phyloP scores from a whole-genome alignment of 2,888 invertebrate genomes.

The Branchellion lobata region DNA sequence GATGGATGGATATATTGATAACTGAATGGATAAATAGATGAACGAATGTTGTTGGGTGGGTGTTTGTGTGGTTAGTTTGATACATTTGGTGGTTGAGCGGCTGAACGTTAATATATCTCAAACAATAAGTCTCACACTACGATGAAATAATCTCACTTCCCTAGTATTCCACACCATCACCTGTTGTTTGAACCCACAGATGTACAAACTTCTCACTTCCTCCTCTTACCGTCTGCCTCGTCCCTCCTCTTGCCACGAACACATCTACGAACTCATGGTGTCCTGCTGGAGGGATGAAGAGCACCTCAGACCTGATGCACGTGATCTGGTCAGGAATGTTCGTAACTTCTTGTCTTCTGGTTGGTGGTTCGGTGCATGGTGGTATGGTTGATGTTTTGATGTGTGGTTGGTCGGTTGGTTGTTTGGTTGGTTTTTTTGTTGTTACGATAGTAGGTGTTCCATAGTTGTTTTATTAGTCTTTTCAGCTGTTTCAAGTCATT shows the following conservation, averaged over 20 bases:
- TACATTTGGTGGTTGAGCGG: too few relatives aligned
- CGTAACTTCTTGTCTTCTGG: constrained; percentile 23
- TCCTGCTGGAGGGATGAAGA: constrained; percentile 56
- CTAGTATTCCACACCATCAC: neutral
- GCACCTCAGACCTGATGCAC: constrained; percentile 55
- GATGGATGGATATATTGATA: too few relatives aligned
- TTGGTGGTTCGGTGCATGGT: neutral
- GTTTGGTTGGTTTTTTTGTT: too few relatives aligned
- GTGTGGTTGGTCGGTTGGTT: neutral
- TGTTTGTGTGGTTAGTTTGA: too few relatives aligned
- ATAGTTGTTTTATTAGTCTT: too few relatives aligned
- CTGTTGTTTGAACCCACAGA: neutral
- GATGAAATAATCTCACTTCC: too few relatives aligned
- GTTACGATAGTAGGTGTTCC: neutral
- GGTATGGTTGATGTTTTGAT: constrained; percentile 5
- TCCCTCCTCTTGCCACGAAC: constrained; percentile 56
- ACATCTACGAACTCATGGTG: constrained; percentile 70
- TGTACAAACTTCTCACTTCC: neutral
- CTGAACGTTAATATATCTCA: too few relatives aligned
- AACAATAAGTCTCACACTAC: too few relatives aligned
- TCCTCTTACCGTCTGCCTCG: neutral
- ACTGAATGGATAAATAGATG: too few relatives aligned
- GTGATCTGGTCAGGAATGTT: constrained; percentile 45
- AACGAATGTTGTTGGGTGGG: too few relatives aligned
- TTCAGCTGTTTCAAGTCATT: too few relatives aligned